Conservation (phyloP, 2,113 vertebrate species). For the Neoarius graeffei region DNA sequence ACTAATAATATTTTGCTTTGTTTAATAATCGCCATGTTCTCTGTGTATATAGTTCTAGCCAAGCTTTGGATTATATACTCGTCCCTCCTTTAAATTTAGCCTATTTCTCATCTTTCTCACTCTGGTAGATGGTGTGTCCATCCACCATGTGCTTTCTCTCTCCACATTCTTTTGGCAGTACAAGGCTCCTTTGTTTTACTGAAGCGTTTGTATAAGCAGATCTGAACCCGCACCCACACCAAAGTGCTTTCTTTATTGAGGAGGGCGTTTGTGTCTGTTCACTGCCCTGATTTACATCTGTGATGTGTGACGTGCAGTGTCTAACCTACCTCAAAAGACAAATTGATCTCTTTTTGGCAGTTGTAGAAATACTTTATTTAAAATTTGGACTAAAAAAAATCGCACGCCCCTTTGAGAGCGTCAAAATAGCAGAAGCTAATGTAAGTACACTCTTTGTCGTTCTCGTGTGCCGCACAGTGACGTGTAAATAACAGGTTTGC, state of each 20-base stretch:
- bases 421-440: slow-evolving; percentile 18
- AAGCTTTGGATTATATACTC: not conserved
- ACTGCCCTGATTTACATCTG: slow-evolving; percentile 23
- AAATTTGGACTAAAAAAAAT: not conserved
- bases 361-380: not conserved
- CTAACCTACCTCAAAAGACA: not conserved
- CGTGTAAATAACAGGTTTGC: slow-evolving; percentile 34
- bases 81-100: not conserved
- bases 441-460: slow-evolving; percentile 3
- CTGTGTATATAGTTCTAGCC: not conserved
- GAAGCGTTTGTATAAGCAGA: slow-evolving; percentile 45
- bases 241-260: slow-evolving; percentile 27
- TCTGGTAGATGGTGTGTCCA: not conserved
- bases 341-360: not conserved
- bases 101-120: not conserved
- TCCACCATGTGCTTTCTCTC: not conserved
- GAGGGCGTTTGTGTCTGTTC: not conserved
- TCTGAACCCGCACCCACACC: slow-evolving; percentile 32
- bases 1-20: not conserved
- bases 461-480: not conserved
- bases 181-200: slow-evolving; percentile 44
- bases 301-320: not conserved
- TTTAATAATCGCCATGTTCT: not conserved
- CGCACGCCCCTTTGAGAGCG: not conserved
- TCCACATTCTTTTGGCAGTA: slow-evolving; percentile 29